These are phyloP conservation scores for Brachymystax lenok DNA, from an alignment of 2,797 vertebrate genomes.

Conservation along the genomic window DNA sequence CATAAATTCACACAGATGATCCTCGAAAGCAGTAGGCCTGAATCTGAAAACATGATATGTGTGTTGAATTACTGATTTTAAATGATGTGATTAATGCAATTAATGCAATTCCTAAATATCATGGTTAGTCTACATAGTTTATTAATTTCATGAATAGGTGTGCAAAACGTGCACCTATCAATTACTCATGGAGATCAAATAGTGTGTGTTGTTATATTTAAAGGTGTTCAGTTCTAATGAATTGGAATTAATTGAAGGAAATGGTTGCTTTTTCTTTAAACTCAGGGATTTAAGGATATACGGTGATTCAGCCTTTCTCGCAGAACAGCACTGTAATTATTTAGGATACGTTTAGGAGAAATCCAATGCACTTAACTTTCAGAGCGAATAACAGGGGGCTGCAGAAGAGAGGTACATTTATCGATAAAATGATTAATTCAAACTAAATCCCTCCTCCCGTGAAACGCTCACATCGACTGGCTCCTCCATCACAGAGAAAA, in stretches of 20 bases:
- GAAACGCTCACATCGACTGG: conserved; percentile 31
- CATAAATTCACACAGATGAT: conserved; percentile 7
- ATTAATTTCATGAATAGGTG: not conserved
- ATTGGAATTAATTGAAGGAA: conserved; percentile 33
- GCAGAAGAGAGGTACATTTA: conserved; percentile 74
- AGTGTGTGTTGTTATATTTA: not conserved
- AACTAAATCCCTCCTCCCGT: conserved; percentile 49
- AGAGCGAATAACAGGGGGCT: conserved; percentile 72
- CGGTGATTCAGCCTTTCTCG: conserved; percentile 63
- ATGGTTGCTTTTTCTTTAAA: conserved; percentile 36
- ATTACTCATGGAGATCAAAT: not conserved
- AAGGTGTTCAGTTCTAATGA: not conserved
- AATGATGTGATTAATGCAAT: not conserved
- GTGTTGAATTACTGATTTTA: not conserved
- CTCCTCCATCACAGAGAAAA: conserved; percentile 31
- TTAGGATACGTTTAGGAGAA: conserved; percentile 75
- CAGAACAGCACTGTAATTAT: conserved; percentile 75
- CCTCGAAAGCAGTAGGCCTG: conserved; percentile 35
- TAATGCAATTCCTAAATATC: not conserved
- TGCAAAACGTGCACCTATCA: not conserved
- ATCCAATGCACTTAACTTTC: conserved; percentile 81
- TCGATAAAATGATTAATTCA: conserved; percentile 78
- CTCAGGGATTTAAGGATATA: conserved; percentile 44
- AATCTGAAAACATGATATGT: not conserved
- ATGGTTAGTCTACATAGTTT: not conserved